Evolutionary conservation across 1,140 invertebrate species (phyloP).

Genomic region (Cecropterus lyciades): DNA sequence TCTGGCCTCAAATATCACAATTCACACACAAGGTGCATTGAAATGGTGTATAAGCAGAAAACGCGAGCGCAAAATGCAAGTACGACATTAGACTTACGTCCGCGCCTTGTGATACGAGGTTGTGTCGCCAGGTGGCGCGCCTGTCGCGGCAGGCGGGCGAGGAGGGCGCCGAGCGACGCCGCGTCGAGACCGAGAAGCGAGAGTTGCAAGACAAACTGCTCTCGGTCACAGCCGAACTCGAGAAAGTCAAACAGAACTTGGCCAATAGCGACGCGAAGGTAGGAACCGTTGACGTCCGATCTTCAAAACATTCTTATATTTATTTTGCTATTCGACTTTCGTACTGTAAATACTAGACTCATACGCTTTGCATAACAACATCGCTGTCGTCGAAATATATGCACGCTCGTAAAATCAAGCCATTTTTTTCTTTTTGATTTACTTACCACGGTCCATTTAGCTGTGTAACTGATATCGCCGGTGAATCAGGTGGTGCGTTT

Average conservation of each 20-base stretch:
- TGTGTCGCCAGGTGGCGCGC: conserved; percentile 86
- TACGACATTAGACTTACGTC: neutral
- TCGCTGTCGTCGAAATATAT: neutral
- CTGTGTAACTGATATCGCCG: conserved; percentile 22
- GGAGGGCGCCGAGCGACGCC: conserved; percentile 90
- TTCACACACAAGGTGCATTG: no score
- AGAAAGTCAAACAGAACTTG: conserved; percentile 88
- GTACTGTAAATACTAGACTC: neutral
- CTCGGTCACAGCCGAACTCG: conserved; percentile 88
- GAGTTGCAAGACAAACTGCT: conserved; percentile 87
- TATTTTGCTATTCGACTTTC: no score
- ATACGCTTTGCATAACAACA: neutral
- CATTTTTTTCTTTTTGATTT: neutral
- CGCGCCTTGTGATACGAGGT: neutral
- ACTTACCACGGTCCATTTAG: neutral
- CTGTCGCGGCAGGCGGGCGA: conserved; percentile 92
- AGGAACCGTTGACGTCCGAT: neutral
- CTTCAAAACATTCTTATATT: neutral
- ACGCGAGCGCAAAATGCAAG: no score
- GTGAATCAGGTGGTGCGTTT: conserved; percentile 68
- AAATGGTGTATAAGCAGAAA: no score
- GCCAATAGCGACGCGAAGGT: conserved; percentile 90
- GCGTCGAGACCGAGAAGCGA: conserved; percentile 89
- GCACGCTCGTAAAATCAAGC: neutral
- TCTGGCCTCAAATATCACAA: no score